Percentiles rank a stretch among this genome's conserved stretches.
Conservation (phyloP, 1,140 invertebrate genomes). For the Zelostemma sp. region DNA sequence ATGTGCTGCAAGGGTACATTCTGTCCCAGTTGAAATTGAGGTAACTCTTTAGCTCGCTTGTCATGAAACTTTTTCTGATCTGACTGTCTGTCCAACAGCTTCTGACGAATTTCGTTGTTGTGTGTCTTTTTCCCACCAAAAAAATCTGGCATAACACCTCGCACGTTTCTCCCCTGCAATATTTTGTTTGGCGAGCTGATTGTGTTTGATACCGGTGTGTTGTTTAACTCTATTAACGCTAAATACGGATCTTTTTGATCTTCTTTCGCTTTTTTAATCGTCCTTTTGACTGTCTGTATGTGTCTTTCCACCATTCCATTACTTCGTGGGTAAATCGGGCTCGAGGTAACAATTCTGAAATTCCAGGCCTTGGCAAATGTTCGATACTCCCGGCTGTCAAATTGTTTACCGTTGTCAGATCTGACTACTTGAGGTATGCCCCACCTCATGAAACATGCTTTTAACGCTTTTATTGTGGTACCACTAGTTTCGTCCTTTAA, state of each 20-base stretch:
- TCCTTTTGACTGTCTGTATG: constrained; percentile 29
- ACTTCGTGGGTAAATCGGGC: constrained; percentile 24
- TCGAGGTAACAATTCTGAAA: constrained; percentile 26
- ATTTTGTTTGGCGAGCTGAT: constrained; percentile 23
- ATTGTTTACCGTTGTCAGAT: constrained; percentile 33
- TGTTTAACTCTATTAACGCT: constrained; percentile 45
- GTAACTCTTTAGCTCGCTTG: constrained; percentile 14
- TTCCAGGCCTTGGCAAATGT: constrained; percentile 28
- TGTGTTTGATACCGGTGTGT: constrained; percentile 21
- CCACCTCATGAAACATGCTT: constrained; percentile 15
- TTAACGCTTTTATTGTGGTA: constrained; percentile 15
- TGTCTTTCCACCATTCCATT: constrained; percentile 39
- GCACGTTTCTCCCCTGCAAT: constrained; percentile 23
- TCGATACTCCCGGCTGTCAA: constrained; percentile 33
- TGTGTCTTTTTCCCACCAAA: background rate
- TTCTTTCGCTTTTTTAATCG: constrained; percentile 39
- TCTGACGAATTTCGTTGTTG: background rate
- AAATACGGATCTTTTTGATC: constrained; percentile 45
- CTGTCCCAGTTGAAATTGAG: background rate
- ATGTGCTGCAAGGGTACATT: too few relatives aligned
- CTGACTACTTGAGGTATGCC: constrained; percentile 8
- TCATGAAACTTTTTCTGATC: constrained; percentile 28
- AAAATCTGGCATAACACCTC: constrained; percentile 28
- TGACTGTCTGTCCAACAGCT: constrained; percentile 14
- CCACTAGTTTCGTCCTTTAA: constrained; percentile 23